phyloP scores from a whole-genome alignment of 2,888 invertebrate species.

The Oeneis ivallda region DNA sequence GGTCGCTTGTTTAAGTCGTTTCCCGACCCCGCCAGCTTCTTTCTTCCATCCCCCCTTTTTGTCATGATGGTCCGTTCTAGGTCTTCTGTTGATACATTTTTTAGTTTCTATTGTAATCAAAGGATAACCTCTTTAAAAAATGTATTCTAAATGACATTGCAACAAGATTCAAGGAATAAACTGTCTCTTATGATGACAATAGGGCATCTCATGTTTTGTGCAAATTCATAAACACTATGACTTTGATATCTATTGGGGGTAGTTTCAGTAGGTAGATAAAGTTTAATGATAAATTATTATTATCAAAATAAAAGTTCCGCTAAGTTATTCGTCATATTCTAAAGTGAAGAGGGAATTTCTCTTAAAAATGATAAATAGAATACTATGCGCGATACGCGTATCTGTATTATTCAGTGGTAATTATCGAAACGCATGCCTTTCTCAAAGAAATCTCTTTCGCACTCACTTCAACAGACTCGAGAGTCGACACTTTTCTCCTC shows the following conservation, averaged over 20 bases:
- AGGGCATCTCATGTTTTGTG: no score
- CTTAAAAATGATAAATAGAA: conserved; percentile 3
- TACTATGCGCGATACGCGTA: neutral
- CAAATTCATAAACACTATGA: no score
- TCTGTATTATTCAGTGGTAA: conserved; percentile 5
- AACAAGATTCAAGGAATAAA: neutral
- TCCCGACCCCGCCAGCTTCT: conserved; percentile 64
- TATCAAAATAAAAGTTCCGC: no score
- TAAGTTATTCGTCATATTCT: neutral
- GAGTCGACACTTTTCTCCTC: neutral
- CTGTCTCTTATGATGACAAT: no score
- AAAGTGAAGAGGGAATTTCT: neutral
- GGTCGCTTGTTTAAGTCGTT: conserved; percentile 62
- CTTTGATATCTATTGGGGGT: no score
- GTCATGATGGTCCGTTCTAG: conserved; percentile 61
- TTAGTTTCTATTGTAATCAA: conserved; percentile 3
- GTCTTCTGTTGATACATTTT: conserved; percentile 67
- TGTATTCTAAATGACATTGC: neutral
- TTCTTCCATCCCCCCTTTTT: conserved; percentile 60
- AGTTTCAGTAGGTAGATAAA: no score
- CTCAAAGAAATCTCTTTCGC: neutral
- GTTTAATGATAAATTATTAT: no score
- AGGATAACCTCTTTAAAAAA: neutral
- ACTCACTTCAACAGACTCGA: neutral
- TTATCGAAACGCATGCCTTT: conserved; percentile 10